Base-by-base conservation (phyloP, 2,113 vertebrate genomes). In the Piaya cayana region DNA sequence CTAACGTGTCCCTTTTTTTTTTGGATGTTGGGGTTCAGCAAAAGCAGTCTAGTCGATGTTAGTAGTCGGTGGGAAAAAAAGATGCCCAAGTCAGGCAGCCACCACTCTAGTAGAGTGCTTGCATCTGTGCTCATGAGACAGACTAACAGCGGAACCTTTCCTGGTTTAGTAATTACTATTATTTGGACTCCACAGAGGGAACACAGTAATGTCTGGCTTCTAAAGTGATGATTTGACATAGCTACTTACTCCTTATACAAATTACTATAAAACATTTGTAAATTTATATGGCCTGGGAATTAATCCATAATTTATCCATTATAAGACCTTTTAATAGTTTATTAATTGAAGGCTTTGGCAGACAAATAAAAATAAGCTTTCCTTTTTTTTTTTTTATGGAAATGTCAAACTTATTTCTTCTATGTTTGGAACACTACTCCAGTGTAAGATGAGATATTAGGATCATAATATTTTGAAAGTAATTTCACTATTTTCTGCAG, bases 81-180 rank as follows among this genome's bases (percentile, higher is more conserved):
- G 34, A 14, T 67, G 12, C 47, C n/a, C 8, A 2, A 5, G 8
- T 72, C 30, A 53, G 59, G 27, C 62, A 63, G 37, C 32, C 39
- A 30, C 39, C 4, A 1, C 36, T 62, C 27, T 32, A 11, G 34
- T 22, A 36, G 78, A 78, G 47, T 20, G 4, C 27, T 78, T 82
- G 21, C 22, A 32, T 75, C 34, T 85, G 8, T 88, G 39, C 59
- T 77, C 26, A 14, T 53, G 12, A 21, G 49, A 56, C 69, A 43
- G 43, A 43, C 59, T 21, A 36, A n/a, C 29, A 79, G 39, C 25
- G 56, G 30, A 82, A 26, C 56, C 47, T 83, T 74, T 63, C 27
- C 62, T 90, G 67, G 8, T 90, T 64, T 88, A 62, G 70, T 91
- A 82, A 80, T 93, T 89, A 60, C 43, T 75, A 27, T 79, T 91